Evolutionary conservation across 2,888 invertebrate genomes (phyloP).

Genomic region (Autographa gamma): DNA sequence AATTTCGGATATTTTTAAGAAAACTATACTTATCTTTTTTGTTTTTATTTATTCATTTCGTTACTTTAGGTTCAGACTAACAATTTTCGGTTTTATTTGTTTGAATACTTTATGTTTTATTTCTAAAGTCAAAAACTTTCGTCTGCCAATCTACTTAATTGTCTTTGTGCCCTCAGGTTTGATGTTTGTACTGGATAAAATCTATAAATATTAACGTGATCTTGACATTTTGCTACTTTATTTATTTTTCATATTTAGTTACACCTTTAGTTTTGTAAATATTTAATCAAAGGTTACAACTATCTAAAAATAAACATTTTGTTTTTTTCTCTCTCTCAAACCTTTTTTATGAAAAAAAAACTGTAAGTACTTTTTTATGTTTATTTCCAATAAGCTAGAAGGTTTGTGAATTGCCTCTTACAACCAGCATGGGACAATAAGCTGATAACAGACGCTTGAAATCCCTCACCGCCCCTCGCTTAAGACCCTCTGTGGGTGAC

Average conservation of each 20-base stretch:
- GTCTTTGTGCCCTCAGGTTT: background rate
- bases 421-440: conserved; percentile 27
- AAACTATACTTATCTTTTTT: background rate
- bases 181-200: background rate
- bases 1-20: background rate
- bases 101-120: background rate
- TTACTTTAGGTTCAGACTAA: too few species aligned
- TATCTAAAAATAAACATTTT: too few species aligned
- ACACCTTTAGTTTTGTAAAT: too few species aligned
- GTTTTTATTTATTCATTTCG: background rate
- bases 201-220: too few species aligned
- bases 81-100: background rate
- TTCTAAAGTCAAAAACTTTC: background rate
- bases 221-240: too few species aligned
- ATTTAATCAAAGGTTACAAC: too few species aligned
- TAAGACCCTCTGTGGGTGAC: conserved; percentile 11
- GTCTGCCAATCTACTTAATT: background rate
- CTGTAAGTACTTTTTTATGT: too few species aligned
- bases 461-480: conserved; percentile 31
- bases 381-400: conserved; percentile 16
- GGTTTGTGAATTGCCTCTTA: conserved; percentile 37
- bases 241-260: background rate
- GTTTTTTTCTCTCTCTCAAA: too few species aligned
- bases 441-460: conserved; percentile 38
- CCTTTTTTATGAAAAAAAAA: too few species aligned